These are phyloP conservation scores for Teleiodes luculella DNA, from an alignment of 2,888 invertebrate species.

Conservation along the genomic window DNA sequence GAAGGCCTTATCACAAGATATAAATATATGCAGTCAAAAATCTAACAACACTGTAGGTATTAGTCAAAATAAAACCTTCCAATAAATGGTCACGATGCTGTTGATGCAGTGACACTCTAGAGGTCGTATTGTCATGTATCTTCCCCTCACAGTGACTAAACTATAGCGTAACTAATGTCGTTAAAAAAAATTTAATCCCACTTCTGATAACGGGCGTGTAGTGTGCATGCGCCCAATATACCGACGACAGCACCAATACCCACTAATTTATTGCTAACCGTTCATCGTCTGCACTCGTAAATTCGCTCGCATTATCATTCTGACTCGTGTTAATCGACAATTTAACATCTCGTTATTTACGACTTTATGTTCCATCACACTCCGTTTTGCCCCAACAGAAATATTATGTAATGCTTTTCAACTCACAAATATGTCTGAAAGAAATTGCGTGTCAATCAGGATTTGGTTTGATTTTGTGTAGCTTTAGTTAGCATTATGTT, in stretches of 20 bases:
- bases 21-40: too few relatives aligned
- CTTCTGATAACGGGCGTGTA: background rate
- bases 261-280: conserved; percentile 51
- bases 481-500: background rate
- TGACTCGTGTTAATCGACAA: background rate
- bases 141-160: background rate
- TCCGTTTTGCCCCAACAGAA: background rate
- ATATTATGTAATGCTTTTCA: background rate
- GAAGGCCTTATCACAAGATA: too few relatives aligned
- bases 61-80: too few relatives aligned
- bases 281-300: conserved; percentile 44
- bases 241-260: conserved; percentile 43
- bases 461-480: background rate
- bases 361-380: background rate
- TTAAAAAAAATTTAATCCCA: background rate
- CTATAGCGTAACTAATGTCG: background rate
- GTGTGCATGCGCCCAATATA: background rate
- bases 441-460: conserved; percentile 5
- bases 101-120: too few relatives aligned
- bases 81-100: too few relatives aligned
- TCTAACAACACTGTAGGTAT: too few relatives aligned
- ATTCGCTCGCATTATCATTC: conserved; percentile 27
- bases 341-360: background rate
- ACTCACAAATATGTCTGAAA: background rate
- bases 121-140: background rate